phyloP scores from a whole-genome alignment of 2,797 vertebrate genomes.

The Sebastes nivosus region DNA sequence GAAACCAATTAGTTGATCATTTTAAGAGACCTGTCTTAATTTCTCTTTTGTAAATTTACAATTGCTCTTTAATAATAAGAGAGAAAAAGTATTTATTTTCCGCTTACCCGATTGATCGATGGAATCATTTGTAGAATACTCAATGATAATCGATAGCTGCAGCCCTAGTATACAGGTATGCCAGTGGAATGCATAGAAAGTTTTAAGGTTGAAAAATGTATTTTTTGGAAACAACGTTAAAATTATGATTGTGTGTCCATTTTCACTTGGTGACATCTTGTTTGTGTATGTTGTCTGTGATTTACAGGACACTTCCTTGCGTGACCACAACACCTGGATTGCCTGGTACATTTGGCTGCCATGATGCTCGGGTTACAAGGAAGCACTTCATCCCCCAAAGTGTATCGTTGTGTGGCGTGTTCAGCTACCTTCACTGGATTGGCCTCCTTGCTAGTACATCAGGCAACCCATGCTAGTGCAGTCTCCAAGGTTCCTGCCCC shows the following conservation, averaged over 20 bases:
- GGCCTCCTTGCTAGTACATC: slow-evolving; percentile 82
- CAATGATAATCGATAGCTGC: too few relatives aligned
- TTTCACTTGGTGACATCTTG: not conserved
- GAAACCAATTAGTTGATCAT: too few relatives aligned
- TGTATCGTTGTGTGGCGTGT: slow-evolving; percentile 83
- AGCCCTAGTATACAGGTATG: not conserved
- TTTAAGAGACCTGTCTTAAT: too few relatives aligned
- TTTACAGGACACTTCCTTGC: slow-evolving; percentile 49
- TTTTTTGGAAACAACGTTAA: not conserved
- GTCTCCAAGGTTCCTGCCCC: slow-evolving; percentile 45
- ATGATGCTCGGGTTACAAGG: slow-evolving; percentile 85
- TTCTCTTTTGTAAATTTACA: too few relatives aligned
- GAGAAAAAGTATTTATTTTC: too few relatives aligned
- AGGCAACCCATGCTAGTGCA: slow-evolving; percentile 77
- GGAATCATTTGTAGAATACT: too few relatives aligned
- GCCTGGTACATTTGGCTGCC: slow-evolving; percentile 14
- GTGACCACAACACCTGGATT: slow-evolving; percentile 35
- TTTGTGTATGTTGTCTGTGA: slow-evolving; percentile 38
- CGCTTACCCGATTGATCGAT: too few relatives aligned
- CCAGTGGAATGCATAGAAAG: not conserved
- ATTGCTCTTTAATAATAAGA: too few relatives aligned
- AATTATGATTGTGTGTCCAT: not conserved
- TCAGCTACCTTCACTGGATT: slow-evolving; percentile 83
- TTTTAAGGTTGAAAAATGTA: not conserved
- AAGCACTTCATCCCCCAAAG: slow-evolving; percentile 74